phyloP scores from a whole-genome alignment of 1,140 invertebrate genomes.

The Streblospio benedicti region DNA sequence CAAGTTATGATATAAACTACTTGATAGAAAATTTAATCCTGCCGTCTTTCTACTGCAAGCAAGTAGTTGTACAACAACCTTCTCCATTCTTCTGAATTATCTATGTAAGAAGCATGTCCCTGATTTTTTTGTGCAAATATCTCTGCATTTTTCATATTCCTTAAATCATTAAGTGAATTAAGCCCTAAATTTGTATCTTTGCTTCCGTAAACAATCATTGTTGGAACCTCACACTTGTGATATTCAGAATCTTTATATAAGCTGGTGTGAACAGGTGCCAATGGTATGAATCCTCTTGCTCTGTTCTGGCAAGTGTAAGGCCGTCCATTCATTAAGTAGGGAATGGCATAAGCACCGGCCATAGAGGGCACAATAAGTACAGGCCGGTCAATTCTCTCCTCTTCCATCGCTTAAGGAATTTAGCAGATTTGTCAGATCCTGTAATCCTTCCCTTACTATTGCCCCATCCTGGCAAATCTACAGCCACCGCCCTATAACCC shows the following conservation, averaged over 20 bases:
- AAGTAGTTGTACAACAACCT: slow-evolving; percentile 46
- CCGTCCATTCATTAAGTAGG: slow-evolving; percentile 35
- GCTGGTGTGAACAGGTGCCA: slow-evolving; percentile 45
- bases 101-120: slow-evolving; percentile 48
- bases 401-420: slow-evolving; percentile 33
- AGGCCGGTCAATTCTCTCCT: slow-evolving; percentile 27
- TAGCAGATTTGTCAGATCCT: slow-evolving; percentile 14
- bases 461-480: slow-evolving; percentile 48
- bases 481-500: slow-evolving; percentile 43
- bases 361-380: slow-evolving; percentile 49
- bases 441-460: slow-evolving; percentile 23
- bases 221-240: slow-evolving; percentile 36
- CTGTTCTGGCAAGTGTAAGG: slow-evolving; percentile 20
- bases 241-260: slow-evolving; percentile 22
- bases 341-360: slow-evolving; percentile 47
- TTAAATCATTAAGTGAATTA: slow-evolving; percentile 33
- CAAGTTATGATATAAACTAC: no score
- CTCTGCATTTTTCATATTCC: slow-evolving; percentile 37
- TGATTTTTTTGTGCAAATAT: slow-evolving; percentile 38
- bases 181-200: slow-evolving; percentile 41
- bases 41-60: slow-evolving; percentile 29
- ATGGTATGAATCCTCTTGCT: slow-evolving; percentile 41
- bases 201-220: slow-evolving; percentile 47
- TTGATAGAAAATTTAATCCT: no score
- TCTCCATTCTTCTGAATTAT: slow-evolving; percentile 46